Evolutionary conservation across 2,113 vertebrate species (phyloP), one percentile per base, ranked within the genome.

Genomic region (Anthoscopus minutus): DNA sequence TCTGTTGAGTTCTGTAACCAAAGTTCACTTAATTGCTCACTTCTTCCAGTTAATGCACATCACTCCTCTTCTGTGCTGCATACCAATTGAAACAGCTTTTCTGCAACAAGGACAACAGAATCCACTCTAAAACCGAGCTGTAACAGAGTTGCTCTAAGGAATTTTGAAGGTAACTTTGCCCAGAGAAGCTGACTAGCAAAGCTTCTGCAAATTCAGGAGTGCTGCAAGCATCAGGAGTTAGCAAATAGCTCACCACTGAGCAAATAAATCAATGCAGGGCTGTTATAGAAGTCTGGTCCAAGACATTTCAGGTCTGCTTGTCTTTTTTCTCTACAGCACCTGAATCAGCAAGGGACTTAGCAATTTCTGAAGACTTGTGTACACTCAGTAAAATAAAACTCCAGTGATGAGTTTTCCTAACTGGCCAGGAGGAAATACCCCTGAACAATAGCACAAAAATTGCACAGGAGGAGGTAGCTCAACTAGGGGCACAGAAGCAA

Each of bases 21-120:
- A 86, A 92, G 88, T 90, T 93, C 88, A 90, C 28, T 69, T 85
- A 89, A 93, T 79, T 92, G 70, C 79, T 85, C 48, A 11, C 33
- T 95, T 70, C 60, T 60, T 86, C 42, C 64, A 73, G 71, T 53
- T 86, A 73, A 81, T 50, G 89, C 47, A 15, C 4, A 0, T 27
- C 57, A 62, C 37, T 48, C 33, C 2, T 38, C 73, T 58, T 38
- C 60, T 58, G 61, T 44, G 40, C 80, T 16, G 24, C 76, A 83
- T 69, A 70, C 47, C 79, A 69, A 78, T 35, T 37, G 37, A 65
- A 93, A 79, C 8, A 37, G 62, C 15, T 13, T 65, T 93, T 78
- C 61, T 91, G 61, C 71, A 81, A 70, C 42, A 78, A 54, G 50
- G 35, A 54, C 58, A 62, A 54, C 30, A 51, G 37, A 22, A 85